A percentile compares a stretch with the other conserved stretches of the same genome.
These are phyloP conservation scores for Uropsilus gracilis DNA, from an alignment of 2,113 vertebrate species.

Conservation along the genomic window DNA sequence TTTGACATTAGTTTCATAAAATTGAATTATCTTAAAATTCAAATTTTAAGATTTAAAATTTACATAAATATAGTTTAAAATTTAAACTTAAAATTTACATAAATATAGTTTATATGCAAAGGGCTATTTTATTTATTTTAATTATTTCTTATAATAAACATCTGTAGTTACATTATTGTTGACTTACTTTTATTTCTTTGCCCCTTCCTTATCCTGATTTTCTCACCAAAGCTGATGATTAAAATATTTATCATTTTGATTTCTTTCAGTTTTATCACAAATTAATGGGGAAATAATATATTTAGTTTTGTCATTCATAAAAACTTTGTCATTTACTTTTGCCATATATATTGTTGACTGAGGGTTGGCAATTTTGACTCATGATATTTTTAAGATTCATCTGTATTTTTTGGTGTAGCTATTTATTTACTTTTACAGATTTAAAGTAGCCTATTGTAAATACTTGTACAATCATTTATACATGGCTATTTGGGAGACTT, in stretches of 20 bases:
- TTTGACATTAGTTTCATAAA: background rate
- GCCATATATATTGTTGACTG: background rate
- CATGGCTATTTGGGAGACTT: background rate
- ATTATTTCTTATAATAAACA: conserved; percentile 2
- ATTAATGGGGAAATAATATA: background rate
- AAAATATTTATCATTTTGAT: background rate
- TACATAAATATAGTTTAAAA: background rate
- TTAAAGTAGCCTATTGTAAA: background rate
- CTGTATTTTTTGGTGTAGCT: background rate
- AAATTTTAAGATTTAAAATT: too few species aligned
- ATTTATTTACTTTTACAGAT: background rate
- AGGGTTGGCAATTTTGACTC: background rate
- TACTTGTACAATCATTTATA: background rate
- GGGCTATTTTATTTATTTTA: background rate
- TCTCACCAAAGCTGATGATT: background rate
- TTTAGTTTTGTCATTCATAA: background rate
- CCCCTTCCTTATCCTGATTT: background rate
- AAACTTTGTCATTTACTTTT: too few species aligned
- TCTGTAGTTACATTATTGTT: background rate
- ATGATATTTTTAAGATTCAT: background rate
- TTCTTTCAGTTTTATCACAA: background rate
- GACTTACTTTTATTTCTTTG: background rate
- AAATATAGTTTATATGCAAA: background rate
- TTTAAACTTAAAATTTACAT: conserved; percentile 7
- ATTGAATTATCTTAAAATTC: too few species aligned